Evolutionary conservation across 1,140 invertebrate species (phyloP), one percentile per base, ranked within the genome.

Genomic region (Rhyzopertha dominica): DNA sequence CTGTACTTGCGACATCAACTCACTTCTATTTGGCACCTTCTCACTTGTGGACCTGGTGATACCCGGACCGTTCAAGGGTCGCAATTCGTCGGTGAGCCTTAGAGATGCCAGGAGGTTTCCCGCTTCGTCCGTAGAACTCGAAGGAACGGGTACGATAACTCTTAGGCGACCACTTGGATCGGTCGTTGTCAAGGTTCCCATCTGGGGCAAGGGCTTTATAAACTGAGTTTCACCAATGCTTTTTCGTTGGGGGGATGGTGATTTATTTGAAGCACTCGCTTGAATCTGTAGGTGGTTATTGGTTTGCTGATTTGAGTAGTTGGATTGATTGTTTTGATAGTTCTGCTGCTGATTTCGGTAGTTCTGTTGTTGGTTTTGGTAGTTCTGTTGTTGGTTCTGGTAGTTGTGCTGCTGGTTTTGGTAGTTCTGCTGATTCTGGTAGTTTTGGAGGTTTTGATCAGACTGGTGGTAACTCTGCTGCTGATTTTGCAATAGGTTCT

Each of bases 11-110:
- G 78, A 79, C 82, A 90, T 86, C 51, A 88, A 71, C 61, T 90
- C 85, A 61, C 81, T 89, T 25, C 84, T 75, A 54, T 87, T 84
- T 1, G 87, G 85, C 30, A 90, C 79, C 65, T 87, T 84, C 48
- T 90, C 87, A 68, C 85, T 89, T 2, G 87, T 89, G 4, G 84
- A 84, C 29, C 88, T 74, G 1, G 84, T 87, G 34, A 90, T 88
- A 10, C 82, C 75, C 2, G 74, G 73, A 0, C 53, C 63, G 30
- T 53, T 59, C 12, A 53, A 34, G 12, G 50, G 47, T 58, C 18
- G 67, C 34, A 54, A 23, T 8, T 61, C 53, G 7, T 67, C 68
- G 10, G 66, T 69, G 9, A 76, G 66, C 42, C 69, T 69, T 10
- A 77, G 61, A 10, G 71, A 66, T 1, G 63, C 51, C 3, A 68